Conservation (phyloP, 2,797 vertebrate species). For the Myotis planiceps region DNA sequence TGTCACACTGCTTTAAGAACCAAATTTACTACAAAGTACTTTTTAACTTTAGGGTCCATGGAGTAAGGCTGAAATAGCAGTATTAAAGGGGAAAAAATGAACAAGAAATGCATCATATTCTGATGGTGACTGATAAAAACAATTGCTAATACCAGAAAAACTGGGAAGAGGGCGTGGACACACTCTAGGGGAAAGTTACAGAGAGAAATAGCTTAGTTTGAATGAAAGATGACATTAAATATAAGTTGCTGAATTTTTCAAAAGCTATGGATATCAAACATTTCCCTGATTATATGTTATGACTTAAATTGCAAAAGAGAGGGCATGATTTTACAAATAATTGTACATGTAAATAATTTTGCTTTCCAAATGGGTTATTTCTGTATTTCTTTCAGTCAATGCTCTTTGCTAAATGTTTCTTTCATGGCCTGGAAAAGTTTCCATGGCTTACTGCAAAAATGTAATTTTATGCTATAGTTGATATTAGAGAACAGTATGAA, state of each 20-base stretch:
- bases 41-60: not conserved
- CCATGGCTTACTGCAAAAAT: not conserved
- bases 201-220: not conserved
- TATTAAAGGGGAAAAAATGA: not conserved
- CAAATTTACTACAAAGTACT: not conserved
- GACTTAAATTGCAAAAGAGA: not conserved
- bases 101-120: not conserved
- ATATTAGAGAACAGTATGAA: not conserved
- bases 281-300: not conserved
- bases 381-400: not conserved
- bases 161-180: rapidly evolving
- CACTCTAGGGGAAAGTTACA: not conserved
- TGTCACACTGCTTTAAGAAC: not conserved
- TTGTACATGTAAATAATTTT: not conserved
- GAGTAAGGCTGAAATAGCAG: not conserved
- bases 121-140: not conserved
- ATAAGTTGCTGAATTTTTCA: not conserved
- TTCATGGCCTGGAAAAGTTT: not conserved
- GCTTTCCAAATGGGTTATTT: not conserved
- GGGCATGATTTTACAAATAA: not conserved
- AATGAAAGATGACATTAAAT: not conserved
- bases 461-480: not conserved
- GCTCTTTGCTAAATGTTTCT: not conserved
- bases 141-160: not conserved
- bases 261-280: not conserved